These are phyloP conservation scores for Petrocephalus zakoni DNA, from an alignment of 2,113 vertebrate genomes.

Conservation along the genomic window DNA sequence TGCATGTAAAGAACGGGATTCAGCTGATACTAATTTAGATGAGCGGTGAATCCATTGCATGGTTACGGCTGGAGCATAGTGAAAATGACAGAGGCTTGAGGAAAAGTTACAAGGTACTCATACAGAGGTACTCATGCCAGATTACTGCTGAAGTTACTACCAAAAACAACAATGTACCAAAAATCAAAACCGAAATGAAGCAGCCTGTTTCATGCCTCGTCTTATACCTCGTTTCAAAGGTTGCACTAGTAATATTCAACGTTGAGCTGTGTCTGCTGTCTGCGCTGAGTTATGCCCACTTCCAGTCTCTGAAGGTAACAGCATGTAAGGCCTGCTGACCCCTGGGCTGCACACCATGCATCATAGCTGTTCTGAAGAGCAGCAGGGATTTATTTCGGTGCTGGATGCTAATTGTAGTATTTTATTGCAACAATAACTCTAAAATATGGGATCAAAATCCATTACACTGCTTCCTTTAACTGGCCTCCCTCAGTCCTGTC, in stretches of 20 bases:
- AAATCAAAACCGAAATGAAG: background rate
- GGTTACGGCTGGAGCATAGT: background rate
- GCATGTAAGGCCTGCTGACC: conserved; percentile 4
- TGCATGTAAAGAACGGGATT: background rate
- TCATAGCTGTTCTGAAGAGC: conserved; percentile 10
- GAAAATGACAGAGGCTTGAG: background rate
- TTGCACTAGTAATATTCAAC: conserved; percentile 16
- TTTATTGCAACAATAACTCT: conserved; percentile 31
- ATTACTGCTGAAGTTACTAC: background rate
- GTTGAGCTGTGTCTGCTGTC: background rate
- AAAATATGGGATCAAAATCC: conserved; percentile 22
- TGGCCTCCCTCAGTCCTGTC: conserved; percentile 25
- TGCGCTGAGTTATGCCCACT: conserved; percentile 9
- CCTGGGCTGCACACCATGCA: conserved; percentile 15
- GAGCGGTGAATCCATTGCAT: background rate
- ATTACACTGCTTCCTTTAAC: conserved; percentile 16
- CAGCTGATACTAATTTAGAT: background rate
- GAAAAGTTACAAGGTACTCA: background rate
- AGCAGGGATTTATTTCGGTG: conserved; percentile 33
- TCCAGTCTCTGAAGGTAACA: conserved; percentile 21
- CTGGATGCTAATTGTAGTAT: conserved; percentile 23
- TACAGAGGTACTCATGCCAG: background rate
- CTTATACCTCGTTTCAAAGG: background rate
- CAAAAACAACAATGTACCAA: background rate
- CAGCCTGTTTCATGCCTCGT: background rate